Evolutionary conservation across 2,797 vertebrate genomes (phyloP), one percentile per base, ranked within the genome.

Genomic region (Neosilurus mollespiculum): DNA sequence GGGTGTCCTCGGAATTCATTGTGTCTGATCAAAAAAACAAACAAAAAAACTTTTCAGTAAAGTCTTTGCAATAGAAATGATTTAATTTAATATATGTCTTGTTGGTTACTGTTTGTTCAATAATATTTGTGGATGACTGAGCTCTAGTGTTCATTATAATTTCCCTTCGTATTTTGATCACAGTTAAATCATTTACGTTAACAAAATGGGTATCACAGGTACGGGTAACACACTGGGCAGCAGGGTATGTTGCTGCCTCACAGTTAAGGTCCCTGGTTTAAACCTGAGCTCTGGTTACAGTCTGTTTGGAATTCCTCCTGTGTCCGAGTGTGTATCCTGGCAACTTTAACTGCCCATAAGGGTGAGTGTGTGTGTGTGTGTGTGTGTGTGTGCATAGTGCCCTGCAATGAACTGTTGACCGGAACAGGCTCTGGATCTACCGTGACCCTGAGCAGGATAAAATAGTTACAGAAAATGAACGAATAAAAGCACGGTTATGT

Each of bases 1-100:
- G 91, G 24, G 91, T 86, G 18, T 97, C 96, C 80, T 98, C 96
- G 14, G 95, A 96, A 58, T 95, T 96, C 91, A 92, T 92, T 93
- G 91, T 86, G 54, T 87, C 85, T 85, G 30, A 51, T 4, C 22
- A 73, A 78, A 61, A 51, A 53, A 78, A 56, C 34, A 26, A 20
- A 15, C 20, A 69, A 70, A 53, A 26, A 18, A 65, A 80, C 11
- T 0, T 49, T 56, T n/a, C n/a, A 12, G 58, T 58, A 64, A 72
- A 24, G 12, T 62, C 5, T 24, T 34, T 10, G 24, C 1, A 43
- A 53, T 37, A 76, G 6, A 59, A 75, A 37, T 14, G 0, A 30
- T 59, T 20, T 79, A 30, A 77, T 77, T 16, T 6, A 22, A 4
- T 34, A 37, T 53, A 51, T 7, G 22, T 51, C 2, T 58, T 20